A percentile compares a stretch with the other conserved stretches of the same genome.
phyloP scores from a whole-genome alignment of 2,888 invertebrate genomes.

The Sepiola atlantica region DNA sequence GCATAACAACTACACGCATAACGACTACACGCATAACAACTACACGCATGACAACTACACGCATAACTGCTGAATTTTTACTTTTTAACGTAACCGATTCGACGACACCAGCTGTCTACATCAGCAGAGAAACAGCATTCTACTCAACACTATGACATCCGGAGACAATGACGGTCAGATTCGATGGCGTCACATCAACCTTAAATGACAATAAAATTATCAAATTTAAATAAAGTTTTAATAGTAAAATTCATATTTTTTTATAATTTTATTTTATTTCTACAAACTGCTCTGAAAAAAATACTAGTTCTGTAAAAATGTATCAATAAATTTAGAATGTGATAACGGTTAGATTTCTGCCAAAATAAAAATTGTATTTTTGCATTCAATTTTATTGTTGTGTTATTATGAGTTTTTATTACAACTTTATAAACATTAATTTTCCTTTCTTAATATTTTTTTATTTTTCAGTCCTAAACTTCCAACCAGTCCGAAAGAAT shows the following conservation, averaged over 20 bases:
- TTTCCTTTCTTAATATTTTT: constrained; percentile 22
- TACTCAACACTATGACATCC: too few species aligned
- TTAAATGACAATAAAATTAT: too few species aligned
- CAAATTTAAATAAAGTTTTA: background rate
- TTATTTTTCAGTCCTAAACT: constrained; percentile 66
- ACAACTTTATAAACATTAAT: background rate
- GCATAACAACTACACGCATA: too few species aligned
- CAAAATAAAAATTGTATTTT: background rate
- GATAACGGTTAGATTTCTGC: background rate
- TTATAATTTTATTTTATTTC: background rate
- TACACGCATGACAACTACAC: too few species aligned
- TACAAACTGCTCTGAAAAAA: background rate
- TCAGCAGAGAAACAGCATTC: too few species aligned
- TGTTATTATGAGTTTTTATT: too few species aligned
- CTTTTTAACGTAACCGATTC: too few species aligned
- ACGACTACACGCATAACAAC: too few species aligned
- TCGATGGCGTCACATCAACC: too few species aligned
- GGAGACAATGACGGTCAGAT: too few species aligned
- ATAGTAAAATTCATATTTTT: background rate
- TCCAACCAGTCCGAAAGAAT: constrained; percentile 68
- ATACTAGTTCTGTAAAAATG: background rate
- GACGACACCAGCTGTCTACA: too few species aligned
- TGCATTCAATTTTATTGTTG: background rate
- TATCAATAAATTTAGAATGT: background rate
- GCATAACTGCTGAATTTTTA: too few species aligned